Conservation (phyloP, 2,113 vertebrate species). For the Circaetus gallicus region DNA sequence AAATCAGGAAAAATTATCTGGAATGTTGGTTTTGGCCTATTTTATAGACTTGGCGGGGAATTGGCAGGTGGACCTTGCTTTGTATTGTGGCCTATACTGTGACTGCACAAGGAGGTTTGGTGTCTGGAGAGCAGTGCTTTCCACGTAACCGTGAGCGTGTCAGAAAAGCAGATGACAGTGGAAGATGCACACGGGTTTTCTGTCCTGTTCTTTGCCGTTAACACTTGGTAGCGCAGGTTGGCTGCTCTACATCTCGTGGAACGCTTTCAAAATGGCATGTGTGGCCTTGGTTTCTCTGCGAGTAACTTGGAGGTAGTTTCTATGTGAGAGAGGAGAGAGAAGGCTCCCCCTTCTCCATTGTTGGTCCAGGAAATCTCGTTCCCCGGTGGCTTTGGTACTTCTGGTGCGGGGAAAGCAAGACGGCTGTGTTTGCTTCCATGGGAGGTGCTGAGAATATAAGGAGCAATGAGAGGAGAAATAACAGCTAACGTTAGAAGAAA, state of each 20-base stretch:
- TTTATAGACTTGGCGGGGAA: not conserved
- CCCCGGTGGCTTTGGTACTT: not conserved
- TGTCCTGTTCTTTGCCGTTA: not conserved
- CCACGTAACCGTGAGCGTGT: fast-evolving
- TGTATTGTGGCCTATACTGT: fast-evolving
- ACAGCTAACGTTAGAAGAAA: not conserved
- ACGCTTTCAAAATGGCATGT: fast-evolving
- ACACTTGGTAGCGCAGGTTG: fast-evolving
- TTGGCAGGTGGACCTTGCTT: not conserved
- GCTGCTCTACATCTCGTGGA: fast-evolving
- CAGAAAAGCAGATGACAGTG: no score
- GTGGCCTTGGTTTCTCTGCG: not conserved
- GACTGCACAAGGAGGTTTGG: not conserved
- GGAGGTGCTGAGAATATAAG: not conserved
- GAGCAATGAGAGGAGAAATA: not conserved
- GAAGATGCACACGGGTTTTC: fast-evolving
- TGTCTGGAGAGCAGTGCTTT: not conserved
- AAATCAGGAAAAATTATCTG: fast-evolving
- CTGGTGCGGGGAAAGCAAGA: fast-evolving
- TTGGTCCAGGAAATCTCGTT: not conserved
- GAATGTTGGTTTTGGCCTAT: not conserved
- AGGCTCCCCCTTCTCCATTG: not conserved
- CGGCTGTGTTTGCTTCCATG: not conserved
- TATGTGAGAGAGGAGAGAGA: not conserved
- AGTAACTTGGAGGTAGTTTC: not conserved